Evolutionary conservation across 2,113 vertebrate genomes (phyloP).

Genomic region (Aphyosemion australe): DNA sequence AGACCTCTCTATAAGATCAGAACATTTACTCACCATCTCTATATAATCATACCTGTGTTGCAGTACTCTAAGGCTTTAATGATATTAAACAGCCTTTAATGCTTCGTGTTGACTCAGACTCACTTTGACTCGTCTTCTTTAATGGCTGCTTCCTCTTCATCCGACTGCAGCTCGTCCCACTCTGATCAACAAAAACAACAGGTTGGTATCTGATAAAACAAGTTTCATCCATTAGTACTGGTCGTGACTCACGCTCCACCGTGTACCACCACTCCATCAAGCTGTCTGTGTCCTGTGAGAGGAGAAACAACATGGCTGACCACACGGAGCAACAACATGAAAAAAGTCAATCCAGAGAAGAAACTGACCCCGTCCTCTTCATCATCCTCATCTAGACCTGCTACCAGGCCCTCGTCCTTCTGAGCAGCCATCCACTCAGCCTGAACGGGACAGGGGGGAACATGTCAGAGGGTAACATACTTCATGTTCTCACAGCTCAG

Average conservation of each 20-base stretch:
- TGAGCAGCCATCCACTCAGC: slow-evolving; percentile 75
- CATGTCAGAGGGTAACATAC: neutral
- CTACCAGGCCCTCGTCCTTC: slow-evolving; percentile 48
- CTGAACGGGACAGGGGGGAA: slow-evolving; percentile 31
- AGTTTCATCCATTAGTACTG: no score
- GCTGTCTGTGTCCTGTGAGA: slow-evolving; percentile 78
- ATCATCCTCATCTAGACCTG: slow-evolving; percentile 23
- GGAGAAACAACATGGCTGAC: neutral
- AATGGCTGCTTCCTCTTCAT: slow-evolving; percentile 57
- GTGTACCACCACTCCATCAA: slow-evolving; percentile 82
- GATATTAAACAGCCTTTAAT: no score
- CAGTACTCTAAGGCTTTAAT: no score
- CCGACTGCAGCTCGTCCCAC: slow-evolving; percentile 78
- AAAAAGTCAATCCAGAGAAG: neutral
- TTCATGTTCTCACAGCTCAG: neutral
- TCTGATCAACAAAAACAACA: slow-evolving; percentile 49
- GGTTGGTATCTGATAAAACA: neutral
- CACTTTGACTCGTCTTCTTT: slow-evolving; percentile 74
- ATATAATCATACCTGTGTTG: no score
- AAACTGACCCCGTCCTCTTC: slow-evolving; percentile 68
- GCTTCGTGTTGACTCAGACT: neutral
- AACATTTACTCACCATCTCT: no score
- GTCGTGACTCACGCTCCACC: slow-evolving; percentile 73
- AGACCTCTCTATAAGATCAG: no score
- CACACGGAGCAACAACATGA: neutral